Evolutionary conservation across 1,140 invertebrate genomes (phyloP).

Genomic region (Penaeus japonicus): DNA sequence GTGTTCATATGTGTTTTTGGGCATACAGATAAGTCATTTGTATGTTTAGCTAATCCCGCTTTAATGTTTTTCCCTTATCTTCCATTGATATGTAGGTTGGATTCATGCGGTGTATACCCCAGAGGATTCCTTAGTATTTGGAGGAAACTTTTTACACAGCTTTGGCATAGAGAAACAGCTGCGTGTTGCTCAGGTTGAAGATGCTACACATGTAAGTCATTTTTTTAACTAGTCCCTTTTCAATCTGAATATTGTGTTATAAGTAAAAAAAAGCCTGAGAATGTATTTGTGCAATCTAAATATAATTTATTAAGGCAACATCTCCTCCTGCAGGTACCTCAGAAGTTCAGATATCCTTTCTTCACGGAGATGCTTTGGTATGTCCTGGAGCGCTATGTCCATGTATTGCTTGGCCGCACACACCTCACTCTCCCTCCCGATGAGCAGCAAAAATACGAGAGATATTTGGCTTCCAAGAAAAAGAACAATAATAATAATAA

Average conservation of each 20-base stretch:
- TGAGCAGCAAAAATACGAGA: slow-evolving; percentile 49
- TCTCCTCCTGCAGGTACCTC: slow-evolving; percentile 76
- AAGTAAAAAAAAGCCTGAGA: no score
- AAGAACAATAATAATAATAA: slow-evolving; percentile 52
- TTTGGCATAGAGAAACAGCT: slow-evolving; percentile 77
- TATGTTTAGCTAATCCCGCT: neutral
- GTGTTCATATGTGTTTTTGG: no score
- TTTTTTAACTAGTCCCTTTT: neutral
- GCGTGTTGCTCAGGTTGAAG: slow-evolving; percentile 89
- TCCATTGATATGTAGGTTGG: slow-evolving; percentile 76
- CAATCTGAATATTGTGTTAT: neutral
- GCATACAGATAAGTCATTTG: no score
- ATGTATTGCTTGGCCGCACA: slow-evolving; percentile 82
- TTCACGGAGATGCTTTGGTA: slow-evolving; percentile 99
- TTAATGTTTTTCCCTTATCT: slow-evolving; percentile 42
- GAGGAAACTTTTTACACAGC: slow-evolving; percentile 96
- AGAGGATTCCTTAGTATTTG: slow-evolving; percentile 94
- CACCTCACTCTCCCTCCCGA: slow-evolving; percentile 68
- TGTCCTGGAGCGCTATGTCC: slow-evolving; percentile 91
- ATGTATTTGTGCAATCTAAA: no score
- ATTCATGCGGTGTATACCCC: slow-evolving; percentile 98
- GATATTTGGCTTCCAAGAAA: slow-evolving; percentile 11
- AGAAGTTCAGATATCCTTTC: slow-evolving; percentile 97
- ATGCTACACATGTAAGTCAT: slow-evolving; percentile 80
- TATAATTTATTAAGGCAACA: neutral